phyloP scores from a whole-genome alignment of 2,113 vertebrate species.

The Microtus richardsoni region DNA sequence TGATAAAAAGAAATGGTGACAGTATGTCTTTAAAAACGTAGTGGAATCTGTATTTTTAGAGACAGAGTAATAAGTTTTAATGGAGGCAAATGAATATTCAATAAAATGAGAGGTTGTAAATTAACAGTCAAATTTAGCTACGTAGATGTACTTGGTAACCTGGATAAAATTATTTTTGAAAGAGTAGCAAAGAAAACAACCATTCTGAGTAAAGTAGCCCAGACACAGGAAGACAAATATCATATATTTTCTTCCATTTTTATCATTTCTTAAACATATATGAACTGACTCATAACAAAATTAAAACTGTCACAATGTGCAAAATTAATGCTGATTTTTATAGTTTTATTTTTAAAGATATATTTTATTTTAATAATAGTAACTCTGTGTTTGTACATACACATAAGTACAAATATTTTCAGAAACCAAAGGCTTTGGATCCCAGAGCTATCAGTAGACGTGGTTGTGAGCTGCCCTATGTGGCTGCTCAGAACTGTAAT shows the following conservation, averaged over 20 bases:
- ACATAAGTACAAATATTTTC: not conserved
- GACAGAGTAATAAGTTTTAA: not conserved
- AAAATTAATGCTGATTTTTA: not conserved
- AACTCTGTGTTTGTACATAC: too few species aligned
- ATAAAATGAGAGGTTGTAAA: not conserved
- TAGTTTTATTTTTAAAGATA: not conserved
- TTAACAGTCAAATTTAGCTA: not conserved
- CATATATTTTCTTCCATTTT: not conserved
- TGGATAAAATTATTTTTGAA: not conserved
- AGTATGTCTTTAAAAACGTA: not conserved
- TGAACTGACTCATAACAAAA: not conserved
- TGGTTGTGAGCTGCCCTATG: not conserved
- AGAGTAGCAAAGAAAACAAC: not conserved
- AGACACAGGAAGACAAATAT: not conserved
- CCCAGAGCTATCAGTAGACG: not conserved
- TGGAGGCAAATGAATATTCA: not conserved
- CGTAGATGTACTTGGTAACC: not conserved
- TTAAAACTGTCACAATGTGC: not conserved
- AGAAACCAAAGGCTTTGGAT: not conserved
- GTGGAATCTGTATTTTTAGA: not conserved
- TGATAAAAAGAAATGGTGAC: not conserved
- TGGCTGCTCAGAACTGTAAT: not conserved
- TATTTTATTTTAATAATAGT: not conserved
- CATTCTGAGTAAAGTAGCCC: not conserved
- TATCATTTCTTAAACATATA: not conserved